Evolutionary conservation across 2,888 invertebrate species (phyloP), one percentile per base, ranked within the genome.

Genomic region (Sinopyrophorus schimmeli): DNA sequence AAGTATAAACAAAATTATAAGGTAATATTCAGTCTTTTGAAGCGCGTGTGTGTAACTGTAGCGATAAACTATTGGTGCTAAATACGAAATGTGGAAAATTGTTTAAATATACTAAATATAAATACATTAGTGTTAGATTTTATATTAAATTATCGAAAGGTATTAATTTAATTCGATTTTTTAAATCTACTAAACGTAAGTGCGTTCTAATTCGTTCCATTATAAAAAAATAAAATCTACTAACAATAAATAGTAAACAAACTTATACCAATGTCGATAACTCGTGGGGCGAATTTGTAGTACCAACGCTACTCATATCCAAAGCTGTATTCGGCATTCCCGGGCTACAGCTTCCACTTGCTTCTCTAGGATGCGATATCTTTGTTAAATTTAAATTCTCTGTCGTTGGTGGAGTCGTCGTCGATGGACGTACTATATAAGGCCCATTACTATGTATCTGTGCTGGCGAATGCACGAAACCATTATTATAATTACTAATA

Each of bases 251-350:
- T 11, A 10, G 6, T 34, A 9, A 32, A 10, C 27, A 17, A 62
- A 43, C 46, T 73, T 73, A 85, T 42, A 85, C 85, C 60, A 85
- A 75, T n/a, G 85, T 85, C 17, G 84, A 84, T 35, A 85, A 72
- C 69, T 85, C 85, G 59, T 84, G 84, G 24, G 83, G 80, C 30
- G 82, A 82, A 63, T 78, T 79, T 7, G 79, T 79, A 9, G 79
- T 81, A 47, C 78, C 79, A n/a, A 82, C 81, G 64, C 82, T 83
- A 64, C 83, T 84, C 62, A 83, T 80, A 69, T 67, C 77, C 69
- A 54, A 63, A 47, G 76, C 76, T 10, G 79, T 77, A 14, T 72
- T 70, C 9, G 83, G 82, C 61, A 83, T 73, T 3, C 81, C 81
- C 0, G 83, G 83, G 66, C 83, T 83, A 5, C 82, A 78, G 53